A percentile compares a stretch with the other conserved stretches of the same genome.
phyloP scores from a whole-genome alignment of 2,797 vertebrate genomes.

The Gymnothorax reevesii region DNA sequence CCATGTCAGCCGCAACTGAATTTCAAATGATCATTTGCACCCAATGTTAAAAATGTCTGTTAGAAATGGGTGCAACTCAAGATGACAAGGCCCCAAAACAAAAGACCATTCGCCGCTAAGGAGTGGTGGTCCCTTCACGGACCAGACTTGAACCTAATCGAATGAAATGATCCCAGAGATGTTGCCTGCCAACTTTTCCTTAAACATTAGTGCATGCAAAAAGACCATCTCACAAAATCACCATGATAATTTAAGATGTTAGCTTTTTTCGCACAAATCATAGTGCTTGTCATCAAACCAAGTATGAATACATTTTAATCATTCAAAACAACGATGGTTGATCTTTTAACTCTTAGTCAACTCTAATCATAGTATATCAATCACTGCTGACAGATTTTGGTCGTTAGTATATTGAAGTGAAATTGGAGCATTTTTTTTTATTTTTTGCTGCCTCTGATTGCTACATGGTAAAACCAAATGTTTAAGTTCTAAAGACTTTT shows the following conservation, averaged over 20 bases:
- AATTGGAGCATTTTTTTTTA: neutral
- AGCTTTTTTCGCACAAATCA: too few species aligned
- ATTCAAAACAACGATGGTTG: too few species aligned
- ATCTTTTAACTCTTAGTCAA: too few species aligned
- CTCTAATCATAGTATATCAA: neutral
- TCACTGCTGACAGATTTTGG: neutral
- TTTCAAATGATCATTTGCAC: neutral
- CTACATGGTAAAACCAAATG: too few species aligned
- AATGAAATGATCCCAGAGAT: neutral
- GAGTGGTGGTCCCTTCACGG: neutral
- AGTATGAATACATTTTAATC: too few species aligned
- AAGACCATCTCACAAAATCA: too few species aligned
- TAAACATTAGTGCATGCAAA: neutral
- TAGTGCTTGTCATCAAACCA: neutral
- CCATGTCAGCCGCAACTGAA: neutral
- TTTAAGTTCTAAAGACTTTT: too few species aligned
- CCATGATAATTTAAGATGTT: too few species aligned
- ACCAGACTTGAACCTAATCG: neutral
- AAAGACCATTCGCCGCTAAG: neutral
- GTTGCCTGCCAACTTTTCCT: neutral
- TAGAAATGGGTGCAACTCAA: neutral
- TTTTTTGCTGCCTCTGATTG: neutral
- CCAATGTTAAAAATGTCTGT: too few species aligned
- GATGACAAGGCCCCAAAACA: neutral
- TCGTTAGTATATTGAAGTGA: neutral